Evolutionary conservation across 2,888 invertebrate genomes (phyloP).

Genomic region (Thereva unica): DNA sequence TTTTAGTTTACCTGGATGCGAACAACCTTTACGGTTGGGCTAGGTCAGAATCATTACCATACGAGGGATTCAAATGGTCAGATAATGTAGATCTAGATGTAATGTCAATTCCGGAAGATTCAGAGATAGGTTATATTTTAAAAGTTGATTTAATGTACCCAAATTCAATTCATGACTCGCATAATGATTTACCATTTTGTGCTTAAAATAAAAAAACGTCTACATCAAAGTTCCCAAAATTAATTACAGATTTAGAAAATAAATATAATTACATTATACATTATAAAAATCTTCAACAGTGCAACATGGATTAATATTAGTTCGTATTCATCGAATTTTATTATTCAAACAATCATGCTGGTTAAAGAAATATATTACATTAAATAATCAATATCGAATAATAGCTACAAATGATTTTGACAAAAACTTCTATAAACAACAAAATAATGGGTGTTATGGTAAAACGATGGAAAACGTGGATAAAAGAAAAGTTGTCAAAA

Average conservation of each 20-base stretch:
- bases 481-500: slow-evolving; percentile 47
- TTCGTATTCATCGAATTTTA: slow-evolving; percentile 41
- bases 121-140: too few relatives aligned
- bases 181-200: slow-evolving; percentile 13
- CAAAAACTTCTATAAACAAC: slow-evolving; percentile 43
- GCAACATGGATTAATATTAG: slow-evolving; percentile 45
- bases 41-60: too few relatives aligned
- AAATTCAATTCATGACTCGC: too few relatives aligned
- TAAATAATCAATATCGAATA: slow-evolving; percentile 39
- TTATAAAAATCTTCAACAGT: slow-evolving; percentile 46
- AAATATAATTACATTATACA: slow-evolving; percentile 48
- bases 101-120: too few relatives aligned
- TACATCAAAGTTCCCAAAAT: slow-evolving; percentile 37
- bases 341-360: slow-evolving; percentile 48
- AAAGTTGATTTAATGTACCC: slow-evolving; percentile 4
- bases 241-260: slow-evolving; percentile 44
- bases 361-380: slow-evolving; percentile 44
- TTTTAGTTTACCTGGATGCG: too few relatives aligned
- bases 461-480: slow-evolving; percentile 37
- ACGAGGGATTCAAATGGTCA: too few relatives aligned
- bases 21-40: too few relatives aligned
- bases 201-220: background rate
- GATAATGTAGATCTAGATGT: background rate
- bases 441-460: slow-evolving; percentile 30
- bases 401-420: slow-evolving; percentile 38